These are phyloP conservation scores for Aphelenchoides besseyi DNA, from an alignment of 1,140 invertebrate genomes.

Conservation along the genomic window DNA sequence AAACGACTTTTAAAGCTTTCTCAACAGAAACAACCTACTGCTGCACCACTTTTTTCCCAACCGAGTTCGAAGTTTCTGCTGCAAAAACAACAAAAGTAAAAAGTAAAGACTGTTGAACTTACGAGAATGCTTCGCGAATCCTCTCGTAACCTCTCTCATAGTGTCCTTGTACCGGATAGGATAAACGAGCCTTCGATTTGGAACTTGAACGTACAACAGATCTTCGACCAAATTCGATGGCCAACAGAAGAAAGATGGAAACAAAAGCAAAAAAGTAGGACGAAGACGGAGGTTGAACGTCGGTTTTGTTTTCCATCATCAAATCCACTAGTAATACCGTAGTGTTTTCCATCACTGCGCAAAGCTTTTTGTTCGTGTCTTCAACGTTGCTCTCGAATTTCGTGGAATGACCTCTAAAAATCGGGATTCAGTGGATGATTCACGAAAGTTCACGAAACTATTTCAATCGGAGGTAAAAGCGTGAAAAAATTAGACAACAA, in stretches of 20 bases:
- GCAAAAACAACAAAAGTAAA: constrained; percentile 23
- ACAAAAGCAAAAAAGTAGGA: not conserved
- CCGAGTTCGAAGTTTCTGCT: constrained; percentile 45
- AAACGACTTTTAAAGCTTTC: no score
- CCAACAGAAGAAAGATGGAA: not conserved
- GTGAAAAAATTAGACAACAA: no score
- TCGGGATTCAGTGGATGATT: no score
- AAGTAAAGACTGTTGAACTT: constrained; percentile 7
- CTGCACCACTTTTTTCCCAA: constrained; percentile 58
- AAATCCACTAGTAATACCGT: not conserved
- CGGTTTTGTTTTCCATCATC: not conserved
- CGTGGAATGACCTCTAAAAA: not conserved
- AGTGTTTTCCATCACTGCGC: not conserved
- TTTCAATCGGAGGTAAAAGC: no score
- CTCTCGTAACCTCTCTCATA: not conserved
- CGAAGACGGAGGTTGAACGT: not conserved
- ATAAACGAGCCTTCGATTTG: not conserved
- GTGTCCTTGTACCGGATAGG: not conserved
- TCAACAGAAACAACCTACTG: no score
- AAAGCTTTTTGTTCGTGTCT: no score
- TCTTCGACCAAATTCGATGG: not conserved
- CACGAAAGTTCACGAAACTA: no score
- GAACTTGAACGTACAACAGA: no score
- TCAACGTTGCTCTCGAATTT: not conserved
- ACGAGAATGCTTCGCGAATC: not conserved